Conservation (phyloP, 2,888 invertebrate species). For the Drosophila kambysellisi region DNA sequence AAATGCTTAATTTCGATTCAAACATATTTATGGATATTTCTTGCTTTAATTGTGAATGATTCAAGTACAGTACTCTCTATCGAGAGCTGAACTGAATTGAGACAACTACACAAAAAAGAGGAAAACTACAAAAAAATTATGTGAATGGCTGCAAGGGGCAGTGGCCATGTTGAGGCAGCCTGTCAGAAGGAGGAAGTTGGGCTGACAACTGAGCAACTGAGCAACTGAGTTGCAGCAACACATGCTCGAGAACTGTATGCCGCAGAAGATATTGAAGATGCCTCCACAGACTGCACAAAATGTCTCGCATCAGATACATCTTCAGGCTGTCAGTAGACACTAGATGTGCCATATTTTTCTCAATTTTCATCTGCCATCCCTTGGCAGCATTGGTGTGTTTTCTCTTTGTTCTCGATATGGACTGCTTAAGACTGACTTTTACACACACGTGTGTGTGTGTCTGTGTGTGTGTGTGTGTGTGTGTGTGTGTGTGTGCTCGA, state of each 20-base stretch:
- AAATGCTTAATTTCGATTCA: neutral
- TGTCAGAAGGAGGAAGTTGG: neutral
- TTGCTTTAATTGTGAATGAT: neutral
- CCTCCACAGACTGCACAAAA: constrained; percentile 52
- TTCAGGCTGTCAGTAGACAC: constrained; percentile 45
- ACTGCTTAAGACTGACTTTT: constrained; percentile 18
- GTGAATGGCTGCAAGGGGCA: constrained; percentile 32
- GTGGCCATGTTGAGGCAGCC: constrained; percentile 49
- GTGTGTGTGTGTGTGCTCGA: constrained; percentile 27
- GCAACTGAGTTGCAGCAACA: constrained; percentile 24
- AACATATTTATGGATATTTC: neutral
- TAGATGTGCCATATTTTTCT: constrained; percentile 40
- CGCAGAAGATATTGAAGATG: constrained; percentile 24
- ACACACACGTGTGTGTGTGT: constrained; percentile 16
- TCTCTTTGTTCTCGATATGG: constrained; percentile 68
- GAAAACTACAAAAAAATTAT: neutral
- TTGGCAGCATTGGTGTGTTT: constrained; percentile 19
- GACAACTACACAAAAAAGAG: neutral
- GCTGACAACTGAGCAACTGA: neutral
- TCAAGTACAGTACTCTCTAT: constrained; percentile 5
- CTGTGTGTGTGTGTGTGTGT: constrained; percentile 17
- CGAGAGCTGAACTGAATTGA: constrained; percentile 10
- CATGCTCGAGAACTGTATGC: constrained; percentile 34
- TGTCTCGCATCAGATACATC: constrained; percentile 55
- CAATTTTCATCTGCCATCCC: constrained; percentile 14